Conservation (phyloP, 2,888 invertebrate species). For the Agapostemon virescens region DNA sequence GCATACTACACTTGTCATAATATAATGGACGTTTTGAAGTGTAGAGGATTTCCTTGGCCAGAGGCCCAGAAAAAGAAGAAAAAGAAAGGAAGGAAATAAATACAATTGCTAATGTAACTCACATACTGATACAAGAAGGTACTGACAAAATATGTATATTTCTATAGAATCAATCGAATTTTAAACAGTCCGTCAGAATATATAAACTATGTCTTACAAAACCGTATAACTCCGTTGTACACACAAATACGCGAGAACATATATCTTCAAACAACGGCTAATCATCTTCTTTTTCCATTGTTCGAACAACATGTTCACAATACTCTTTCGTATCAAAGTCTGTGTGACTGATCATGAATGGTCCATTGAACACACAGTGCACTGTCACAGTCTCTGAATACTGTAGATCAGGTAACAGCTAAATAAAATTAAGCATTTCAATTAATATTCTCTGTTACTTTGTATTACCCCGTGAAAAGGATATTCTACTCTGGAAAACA, state of each 20-base stretch:
- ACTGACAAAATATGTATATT: conserved; percentile 30
- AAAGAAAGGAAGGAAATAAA: conserved; percentile 87
- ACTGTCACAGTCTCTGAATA: conserved; percentile 87
- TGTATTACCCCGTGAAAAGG: not conserved
- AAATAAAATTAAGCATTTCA: conserved; percentile 58
- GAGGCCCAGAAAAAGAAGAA: conserved; percentile 94
- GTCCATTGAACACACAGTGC: conserved; percentile 90
- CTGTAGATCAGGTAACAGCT: conserved; percentile 87
- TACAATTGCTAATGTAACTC: not conserved
- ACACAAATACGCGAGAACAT: not conserved
- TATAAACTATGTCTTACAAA: conserved; percentile 1
- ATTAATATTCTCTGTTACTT: not conserved
- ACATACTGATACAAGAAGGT: conserved; percentile 2
- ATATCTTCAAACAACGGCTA: not conserved
- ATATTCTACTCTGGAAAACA: not conserved
- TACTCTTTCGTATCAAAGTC: conserved; percentile 79
- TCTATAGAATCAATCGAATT: not conserved
- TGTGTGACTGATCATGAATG: conserved; percentile 77
- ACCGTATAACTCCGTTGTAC: not conserved
- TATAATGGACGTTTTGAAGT: conserved; percentile 92
- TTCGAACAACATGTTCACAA: conserved; percentile 46
- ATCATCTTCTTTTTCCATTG: conserved; percentile 23
- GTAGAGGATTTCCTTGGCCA: conserved; percentile 94
- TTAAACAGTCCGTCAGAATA: conserved; percentile 25
- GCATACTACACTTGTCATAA: conserved; percentile 97